Conservation (phyloP, 2,888 invertebrate genomes). For the Prosopocoilus inquinatus region DNA sequence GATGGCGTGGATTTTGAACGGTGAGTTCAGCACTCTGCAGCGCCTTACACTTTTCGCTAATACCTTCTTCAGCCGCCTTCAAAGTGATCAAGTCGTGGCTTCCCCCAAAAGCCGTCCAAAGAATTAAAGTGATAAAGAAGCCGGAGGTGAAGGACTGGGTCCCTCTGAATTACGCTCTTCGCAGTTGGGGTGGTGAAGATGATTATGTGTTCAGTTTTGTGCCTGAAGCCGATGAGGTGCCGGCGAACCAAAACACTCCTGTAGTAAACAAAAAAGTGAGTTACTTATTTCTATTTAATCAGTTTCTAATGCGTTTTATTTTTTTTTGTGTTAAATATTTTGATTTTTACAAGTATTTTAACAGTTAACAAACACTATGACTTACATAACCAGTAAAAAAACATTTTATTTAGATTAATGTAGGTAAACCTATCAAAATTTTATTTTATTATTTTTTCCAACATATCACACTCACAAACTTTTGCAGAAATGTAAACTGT, state of each 20-base stretch:
- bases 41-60: not conserved
- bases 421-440: too few species aligned
- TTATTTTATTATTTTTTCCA: too few species aligned
- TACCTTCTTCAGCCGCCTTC: constrained; percentile 75
- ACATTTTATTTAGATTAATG: too few species aligned
- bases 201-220: constrained; percentile 71
- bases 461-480: too few species aligned
- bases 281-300: not conserved
- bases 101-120: constrained; percentile 84
- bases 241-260: constrained; percentile 21
- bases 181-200: constrained; percentile 78
- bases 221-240: constrained; percentile 54
- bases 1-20: constrained; percentile 91
- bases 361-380: too few species aligned
- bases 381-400: too few species aligned
- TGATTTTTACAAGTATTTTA: too few species aligned
- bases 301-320: too few species aligned
- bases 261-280: constrained; percentile 33
- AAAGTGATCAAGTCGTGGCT: constrained; percentile 85
- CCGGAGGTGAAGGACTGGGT: constrained; percentile 73
- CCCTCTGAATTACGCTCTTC: constrained; percentile 69
- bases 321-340: too few species aligned
- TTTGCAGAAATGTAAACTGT: too few species aligned
- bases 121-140: constrained; percentile 81
- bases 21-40: constrained; percentile 52